phyloP scores from a whole-genome alignment of 2,113 vertebrate genomes.

The Acinonyx jubatus region DNA sequence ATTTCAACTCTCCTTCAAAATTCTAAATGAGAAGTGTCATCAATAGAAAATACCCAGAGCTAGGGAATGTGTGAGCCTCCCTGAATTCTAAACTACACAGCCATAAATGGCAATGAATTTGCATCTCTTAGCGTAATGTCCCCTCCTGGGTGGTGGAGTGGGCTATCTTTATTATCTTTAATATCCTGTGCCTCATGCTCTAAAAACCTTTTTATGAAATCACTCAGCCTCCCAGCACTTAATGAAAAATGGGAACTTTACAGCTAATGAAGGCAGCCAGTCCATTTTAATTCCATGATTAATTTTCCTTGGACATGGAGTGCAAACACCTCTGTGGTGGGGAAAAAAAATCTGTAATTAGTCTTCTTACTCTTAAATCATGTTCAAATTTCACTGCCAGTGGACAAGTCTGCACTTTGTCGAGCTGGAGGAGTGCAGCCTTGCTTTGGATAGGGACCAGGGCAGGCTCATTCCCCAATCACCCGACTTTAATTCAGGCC shows the following conservation, averaged over 20 bases:
- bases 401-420: not conserved
- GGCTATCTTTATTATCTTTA: slow-evolving; percentile 77
- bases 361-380: not conserved
- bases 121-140: not conserved
- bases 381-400: not conserved
- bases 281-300: slow-evolving; percentile 68
- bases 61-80: not conserved
- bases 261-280: slow-evolving; percentile 72
- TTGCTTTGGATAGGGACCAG: not conserved
- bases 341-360: not conserved
- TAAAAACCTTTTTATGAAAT: slow-evolving; percentile 57
- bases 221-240: slow-evolving; percentile 60
- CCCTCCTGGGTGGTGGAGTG: not conserved
- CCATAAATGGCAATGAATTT: not conserved
- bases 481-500: not conserved
- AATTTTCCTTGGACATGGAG: slow-evolving; percentile 58
- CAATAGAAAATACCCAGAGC: not conserved
- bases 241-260: slow-evolving; percentile 78
- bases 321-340: not conserved
- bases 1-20: slow-evolving; percentile 66
- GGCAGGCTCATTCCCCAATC: not conserved
- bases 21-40: slow-evolving; percentile 6
- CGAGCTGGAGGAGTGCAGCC: rapidly evolving
- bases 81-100: not conserved
- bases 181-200: slow-evolving; percentile 62